Evolutionary conservation across 64 coral and sea anemone species (phyloP).

Genomic region (Platygyra sinensis): DNA sequence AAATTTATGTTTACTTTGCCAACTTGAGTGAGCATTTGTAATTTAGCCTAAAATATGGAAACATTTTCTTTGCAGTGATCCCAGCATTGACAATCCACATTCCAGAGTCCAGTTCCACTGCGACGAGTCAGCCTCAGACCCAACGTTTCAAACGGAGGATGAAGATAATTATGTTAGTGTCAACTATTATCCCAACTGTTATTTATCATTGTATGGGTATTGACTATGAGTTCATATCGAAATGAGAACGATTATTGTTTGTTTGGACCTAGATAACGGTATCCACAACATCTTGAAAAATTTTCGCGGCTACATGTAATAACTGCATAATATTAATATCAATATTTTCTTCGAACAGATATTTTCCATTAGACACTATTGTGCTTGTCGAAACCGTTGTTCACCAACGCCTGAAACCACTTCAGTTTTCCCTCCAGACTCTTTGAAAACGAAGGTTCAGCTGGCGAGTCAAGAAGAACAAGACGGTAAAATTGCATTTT

Average conservation of each 20-base stretch:
- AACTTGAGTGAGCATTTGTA: not conserved
- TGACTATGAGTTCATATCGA: too few relatives aligned
- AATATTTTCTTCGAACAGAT: not conserved
- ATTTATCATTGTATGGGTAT: not conserved
- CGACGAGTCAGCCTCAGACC: not conserved
- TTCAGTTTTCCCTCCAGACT: not conserved
- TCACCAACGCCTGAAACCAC: not conserved
- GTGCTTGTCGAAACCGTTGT: not conserved
- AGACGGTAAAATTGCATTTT: not conserved
- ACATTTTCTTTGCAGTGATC: not conserved
- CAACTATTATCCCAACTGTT: not conserved
- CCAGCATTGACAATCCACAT: not conserved
- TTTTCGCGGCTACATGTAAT: too few relatives aligned
- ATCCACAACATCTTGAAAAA: too few relatives aligned
- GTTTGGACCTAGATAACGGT: too few relatives aligned
- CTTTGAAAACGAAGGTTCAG: not conserved
- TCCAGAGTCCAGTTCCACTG: not conserved
- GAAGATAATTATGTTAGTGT: not conserved
- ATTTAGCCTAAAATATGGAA: not conserved
- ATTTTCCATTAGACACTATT: not conserved
- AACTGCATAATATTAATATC: too few relatives aligned
- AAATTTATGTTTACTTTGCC: too few relatives aligned
- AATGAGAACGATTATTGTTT: too few relatives aligned
- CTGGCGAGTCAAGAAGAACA: not conserved
- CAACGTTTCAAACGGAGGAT: not conserved